phyloP scores from a whole-genome alignment of 2,797 vertebrate species.

The Arctocebus calabarensis region DNA sequence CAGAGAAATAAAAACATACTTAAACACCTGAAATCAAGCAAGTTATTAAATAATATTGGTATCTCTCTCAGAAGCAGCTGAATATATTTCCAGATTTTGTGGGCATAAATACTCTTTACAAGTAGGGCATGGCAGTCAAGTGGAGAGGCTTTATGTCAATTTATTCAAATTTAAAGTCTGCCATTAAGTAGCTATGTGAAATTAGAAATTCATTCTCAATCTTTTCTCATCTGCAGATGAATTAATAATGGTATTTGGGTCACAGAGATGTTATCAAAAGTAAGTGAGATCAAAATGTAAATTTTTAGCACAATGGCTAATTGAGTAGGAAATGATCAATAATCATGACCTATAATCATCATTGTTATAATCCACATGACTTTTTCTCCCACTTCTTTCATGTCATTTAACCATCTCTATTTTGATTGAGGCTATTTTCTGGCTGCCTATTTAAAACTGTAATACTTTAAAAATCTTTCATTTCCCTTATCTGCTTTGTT shows the following conservation, averaged over 20 bases:
- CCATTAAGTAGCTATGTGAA: neutral
- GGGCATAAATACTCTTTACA: neutral
- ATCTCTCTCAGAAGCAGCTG: neutral
- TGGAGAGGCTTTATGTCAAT: neutral
- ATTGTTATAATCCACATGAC: neutral
- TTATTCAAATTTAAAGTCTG: neutral
- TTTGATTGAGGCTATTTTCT: neutral
- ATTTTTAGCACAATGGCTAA: neutral
- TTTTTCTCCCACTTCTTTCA: neutral
- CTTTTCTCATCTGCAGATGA: constrained; percentile 6
- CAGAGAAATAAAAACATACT: constrained; percentile 2
- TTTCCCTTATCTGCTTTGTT: neutral
- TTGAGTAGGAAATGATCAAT: neutral
- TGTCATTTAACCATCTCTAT: constrained; percentile 20
- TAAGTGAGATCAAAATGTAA: constrained; percentile 5
- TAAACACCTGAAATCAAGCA: neutral
- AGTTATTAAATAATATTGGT: neutral
- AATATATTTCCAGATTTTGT: neutral
- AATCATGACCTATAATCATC: neutral
- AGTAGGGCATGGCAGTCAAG: neutral
- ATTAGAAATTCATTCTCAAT: constrained; percentile 19
- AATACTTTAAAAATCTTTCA: neutral
- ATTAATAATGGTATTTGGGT: neutral
- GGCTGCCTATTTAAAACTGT: neutral
- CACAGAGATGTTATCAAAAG: constrained; percentile 31